These are phyloP conservation scores for Schizaphis graminum DNA, from an alignment of 2,888 invertebrate genomes.

Conservation along the genomic window DNA sequence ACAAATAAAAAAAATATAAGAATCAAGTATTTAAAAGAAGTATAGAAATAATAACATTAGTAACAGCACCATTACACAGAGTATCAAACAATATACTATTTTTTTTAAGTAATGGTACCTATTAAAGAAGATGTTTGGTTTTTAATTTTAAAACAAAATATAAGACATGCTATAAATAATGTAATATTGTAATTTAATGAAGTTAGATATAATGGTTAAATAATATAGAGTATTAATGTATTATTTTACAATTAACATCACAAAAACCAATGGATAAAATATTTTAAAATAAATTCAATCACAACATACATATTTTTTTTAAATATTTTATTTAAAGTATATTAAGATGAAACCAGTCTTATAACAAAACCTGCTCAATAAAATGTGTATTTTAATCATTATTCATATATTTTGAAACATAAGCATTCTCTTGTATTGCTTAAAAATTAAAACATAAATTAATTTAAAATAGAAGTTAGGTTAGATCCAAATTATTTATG, in stretches of 20 bases:
- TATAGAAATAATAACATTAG: background rate
- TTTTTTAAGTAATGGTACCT: background rate
- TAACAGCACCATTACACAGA: background rate
- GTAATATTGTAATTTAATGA: background rate
- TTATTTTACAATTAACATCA: conserved; percentile 13
- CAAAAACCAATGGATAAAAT: background rate
- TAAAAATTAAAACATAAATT: background rate
- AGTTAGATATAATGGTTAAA: conserved; percentile 5
- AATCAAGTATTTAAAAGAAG: background rate
- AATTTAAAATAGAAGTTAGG: background rate
- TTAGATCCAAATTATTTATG: background rate
- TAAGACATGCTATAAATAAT: background rate
- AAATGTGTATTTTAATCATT: background rate
- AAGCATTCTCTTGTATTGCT: background rate
- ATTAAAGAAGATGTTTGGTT: background rate
- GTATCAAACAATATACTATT: background rate
- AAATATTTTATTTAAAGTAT: background rate
- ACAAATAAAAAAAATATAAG: background rate
- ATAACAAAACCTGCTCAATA: background rate
- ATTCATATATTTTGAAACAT: background rate
- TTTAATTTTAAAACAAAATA: background rate
- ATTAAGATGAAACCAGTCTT: background rate
- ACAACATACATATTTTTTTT: background rate
- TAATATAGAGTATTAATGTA: background rate
- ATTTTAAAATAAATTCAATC: background rate